Evolutionary conservation across 1,140 invertebrate genomes (phyloP).

Genomic region (Gonatopus flavifemur): DNA sequence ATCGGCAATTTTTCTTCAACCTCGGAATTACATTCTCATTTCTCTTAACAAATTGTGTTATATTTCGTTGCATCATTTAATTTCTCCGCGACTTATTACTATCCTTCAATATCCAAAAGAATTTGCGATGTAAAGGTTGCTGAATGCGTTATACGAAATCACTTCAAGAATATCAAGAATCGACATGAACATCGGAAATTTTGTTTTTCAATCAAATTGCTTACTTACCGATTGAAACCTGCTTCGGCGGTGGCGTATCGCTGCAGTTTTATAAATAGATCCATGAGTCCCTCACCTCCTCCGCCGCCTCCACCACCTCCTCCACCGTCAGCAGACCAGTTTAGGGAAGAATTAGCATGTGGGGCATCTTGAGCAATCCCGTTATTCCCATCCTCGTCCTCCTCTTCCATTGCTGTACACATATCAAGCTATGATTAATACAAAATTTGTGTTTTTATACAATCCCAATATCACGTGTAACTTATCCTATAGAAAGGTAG

Average conservation of each 20-base stretch:
- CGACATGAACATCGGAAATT: too few relatives aligned
- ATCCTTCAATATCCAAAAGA: too few relatives aligned
- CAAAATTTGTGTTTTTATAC: slow-evolving; percentile 1
- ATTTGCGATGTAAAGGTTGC: too few relatives aligned
- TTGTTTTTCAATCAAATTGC: not conserved
- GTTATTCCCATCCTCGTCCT: slow-evolving; percentile 28
- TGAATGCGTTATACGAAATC: too few relatives aligned
- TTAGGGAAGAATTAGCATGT: too few relatives aligned
- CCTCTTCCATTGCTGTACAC: slow-evolving; percentile 43
- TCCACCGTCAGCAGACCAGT: slow-evolving; percentile 9
- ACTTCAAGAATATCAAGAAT: too few relatives aligned
- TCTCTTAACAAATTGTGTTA: too few relatives aligned
- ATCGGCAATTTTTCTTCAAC: too few relatives aligned
- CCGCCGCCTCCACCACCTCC: slow-evolving; percentile 30
- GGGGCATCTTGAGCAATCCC: slow-evolving; percentile 2
- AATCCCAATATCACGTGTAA: not conserved
- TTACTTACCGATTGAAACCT: slow-evolving; percentile 41
- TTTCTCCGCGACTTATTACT: too few relatives aligned
- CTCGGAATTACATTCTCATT: too few relatives aligned
- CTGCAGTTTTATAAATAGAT: slow-evolving; percentile 32
- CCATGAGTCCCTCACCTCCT: slow-evolving; percentile 32
- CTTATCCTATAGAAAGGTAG: slow-evolving; percentile 14
- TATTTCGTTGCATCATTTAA: too few relatives aligned
- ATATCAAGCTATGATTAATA: too few relatives aligned
- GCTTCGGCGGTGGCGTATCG: slow-evolving; percentile 31